These are phyloP conservation scores for Cyaniris semiargus DNA, from an alignment of 2,888 invertebrate genomes.

Conservation along the genomic window DNA sequence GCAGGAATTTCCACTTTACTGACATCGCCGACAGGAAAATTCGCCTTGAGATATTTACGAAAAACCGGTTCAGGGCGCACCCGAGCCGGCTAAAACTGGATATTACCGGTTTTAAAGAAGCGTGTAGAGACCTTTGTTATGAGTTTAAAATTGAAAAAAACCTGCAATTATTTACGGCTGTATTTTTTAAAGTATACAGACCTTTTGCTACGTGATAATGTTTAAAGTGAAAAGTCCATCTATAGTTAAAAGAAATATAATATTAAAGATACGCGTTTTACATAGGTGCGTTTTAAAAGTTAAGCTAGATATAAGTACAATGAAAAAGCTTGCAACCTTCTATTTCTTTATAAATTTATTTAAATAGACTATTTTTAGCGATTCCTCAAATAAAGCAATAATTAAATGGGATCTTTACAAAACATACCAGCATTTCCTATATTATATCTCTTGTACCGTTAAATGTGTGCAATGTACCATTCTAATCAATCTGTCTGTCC, in stretches of 20 bases:
- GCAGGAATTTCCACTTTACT: conserved; percentile 65
- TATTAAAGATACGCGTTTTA: too few species aligned
- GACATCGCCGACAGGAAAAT: conserved; percentile 54
- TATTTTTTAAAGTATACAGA: neutral
- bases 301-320: neutral
- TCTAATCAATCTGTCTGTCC: conserved; percentile 44
- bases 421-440: neutral
- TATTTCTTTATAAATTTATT: neutral
- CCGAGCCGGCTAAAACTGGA: neutral
- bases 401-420: neutral
- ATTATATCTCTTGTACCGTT: conserved; percentile 32
- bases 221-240: neutral
- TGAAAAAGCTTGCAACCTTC: neutral
- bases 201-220: neutral
- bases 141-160: neutral
- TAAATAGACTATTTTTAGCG: neutral
- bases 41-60: conserved; percentile 46
- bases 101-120: neutral
- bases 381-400: neutral
- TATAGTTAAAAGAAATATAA: too few species aligned
- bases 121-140: neutral
- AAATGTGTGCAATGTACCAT: conserved; percentile 43
- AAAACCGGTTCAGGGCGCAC: conserved; percentile 14
- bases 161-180: neutral
- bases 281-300: neutral